These are phyloP conservation scores for Drosophila picticornis DNA, from an alignment of 2,888 invertebrate species.

Conservation along the genomic window DNA sequence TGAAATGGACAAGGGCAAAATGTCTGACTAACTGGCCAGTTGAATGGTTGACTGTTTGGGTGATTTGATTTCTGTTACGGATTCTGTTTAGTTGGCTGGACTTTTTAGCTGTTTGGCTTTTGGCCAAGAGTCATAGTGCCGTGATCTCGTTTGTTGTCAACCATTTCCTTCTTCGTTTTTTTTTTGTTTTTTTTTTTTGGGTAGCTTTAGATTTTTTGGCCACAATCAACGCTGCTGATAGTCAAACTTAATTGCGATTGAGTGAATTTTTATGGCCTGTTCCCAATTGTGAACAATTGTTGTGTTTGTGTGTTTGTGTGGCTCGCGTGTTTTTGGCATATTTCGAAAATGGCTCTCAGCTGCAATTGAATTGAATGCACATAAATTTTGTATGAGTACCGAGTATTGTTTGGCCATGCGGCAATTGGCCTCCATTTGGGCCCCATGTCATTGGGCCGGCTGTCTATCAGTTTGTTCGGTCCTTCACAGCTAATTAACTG, in stretches of 20 bases:
- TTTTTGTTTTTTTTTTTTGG: slow-evolving; percentile 5
- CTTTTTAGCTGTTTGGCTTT: slow-evolving; percentile 57
- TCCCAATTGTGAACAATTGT: slow-evolving; percentile 39
- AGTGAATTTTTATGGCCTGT: slow-evolving; percentile 70
- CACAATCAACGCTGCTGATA: slow-evolving; percentile 57
- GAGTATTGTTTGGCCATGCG: slow-evolving; percentile 22
- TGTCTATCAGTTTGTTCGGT: slow-evolving; percentile 40
- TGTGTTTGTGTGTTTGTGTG: background rate
- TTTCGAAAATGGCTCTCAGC: slow-evolving; percentile 56
- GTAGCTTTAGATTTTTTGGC: slow-evolving; percentile 28
- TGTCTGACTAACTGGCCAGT: slow-evolving; percentile 37
- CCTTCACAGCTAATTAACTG: slow-evolving; percentile 75
- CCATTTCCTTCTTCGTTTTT: slow-evolving; percentile 7
- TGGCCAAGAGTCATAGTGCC: slow-evolving; percentile 68
- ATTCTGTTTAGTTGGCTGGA: slow-evolving; percentile 39
- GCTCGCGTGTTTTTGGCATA: slow-evolving; percentile 65
- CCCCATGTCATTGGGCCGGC: slow-evolving; percentile 13
- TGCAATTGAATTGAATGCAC: slow-evolving; percentile 72
- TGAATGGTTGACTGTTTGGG: slow-evolving; percentile 50
- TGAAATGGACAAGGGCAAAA: slow-evolving; percentile 2
- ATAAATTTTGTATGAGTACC: slow-evolving; percentile 54
- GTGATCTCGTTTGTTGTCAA: slow-evolving; percentile 65
- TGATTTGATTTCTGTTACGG: slow-evolving; percentile 43
- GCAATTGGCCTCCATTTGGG: slow-evolving; percentile 30
- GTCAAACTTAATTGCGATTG: slow-evolving; percentile 70